Conservation (phyloP, 2,113 vertebrate species). For the Zosterops japonicus region DNA sequence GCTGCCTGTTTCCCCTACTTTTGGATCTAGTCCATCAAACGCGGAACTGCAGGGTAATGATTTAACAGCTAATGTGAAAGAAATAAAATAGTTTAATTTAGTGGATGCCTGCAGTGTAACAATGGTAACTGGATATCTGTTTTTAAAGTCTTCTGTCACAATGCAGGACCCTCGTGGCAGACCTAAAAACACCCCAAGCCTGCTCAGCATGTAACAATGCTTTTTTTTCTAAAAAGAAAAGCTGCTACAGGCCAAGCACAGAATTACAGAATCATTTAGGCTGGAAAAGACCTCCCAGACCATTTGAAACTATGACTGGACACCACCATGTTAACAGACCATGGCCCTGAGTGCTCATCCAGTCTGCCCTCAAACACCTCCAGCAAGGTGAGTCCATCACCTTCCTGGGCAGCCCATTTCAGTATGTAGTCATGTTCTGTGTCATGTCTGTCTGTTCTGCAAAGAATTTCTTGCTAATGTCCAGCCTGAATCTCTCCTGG, state of each 20-base stretch:
- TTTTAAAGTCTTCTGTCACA: neutral
- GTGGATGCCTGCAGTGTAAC: too few species aligned
- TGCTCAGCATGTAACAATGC: fast-evolving
- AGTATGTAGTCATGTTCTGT: too few species aligned
- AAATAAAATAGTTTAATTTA: neutral
- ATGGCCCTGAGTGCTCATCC: neutral
- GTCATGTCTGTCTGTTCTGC: too few species aligned
- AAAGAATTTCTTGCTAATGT: too few species aligned
- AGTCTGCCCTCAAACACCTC: neutral
- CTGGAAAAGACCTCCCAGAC: neutral
- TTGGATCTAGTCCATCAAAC: neutral
- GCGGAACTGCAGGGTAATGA: neutral
- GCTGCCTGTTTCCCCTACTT: neutral
- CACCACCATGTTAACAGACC: neutral
- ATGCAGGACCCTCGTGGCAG: neutral
- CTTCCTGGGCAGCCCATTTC: too few species aligned
- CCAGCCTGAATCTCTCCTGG: too few species aligned
- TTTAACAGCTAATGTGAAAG: neutral
- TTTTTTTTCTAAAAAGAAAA: neutral
- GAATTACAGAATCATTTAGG: neutral
- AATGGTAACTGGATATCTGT: neutral
- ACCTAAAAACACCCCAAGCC: fast-evolving
- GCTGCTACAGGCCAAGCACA: neutral
- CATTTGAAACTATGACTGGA: neutral
- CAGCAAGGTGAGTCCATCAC: too few species aligned